phyloP scores from a whole-genome alignment of 2,113 vertebrate genomes.

The Alectura lathami region DNA sequence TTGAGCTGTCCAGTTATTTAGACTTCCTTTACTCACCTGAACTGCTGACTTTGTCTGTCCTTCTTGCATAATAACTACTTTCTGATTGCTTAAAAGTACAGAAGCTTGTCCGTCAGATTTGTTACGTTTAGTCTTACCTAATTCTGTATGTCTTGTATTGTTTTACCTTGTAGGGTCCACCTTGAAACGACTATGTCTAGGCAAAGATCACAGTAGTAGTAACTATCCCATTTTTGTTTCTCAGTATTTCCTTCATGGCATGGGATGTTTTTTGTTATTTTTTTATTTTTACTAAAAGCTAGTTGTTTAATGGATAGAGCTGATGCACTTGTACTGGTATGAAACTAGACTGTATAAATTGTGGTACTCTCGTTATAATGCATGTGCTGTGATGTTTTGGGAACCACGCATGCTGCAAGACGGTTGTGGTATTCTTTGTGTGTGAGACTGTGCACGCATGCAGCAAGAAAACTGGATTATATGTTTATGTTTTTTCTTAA shows the following conservation, averaged over 20 bases:
- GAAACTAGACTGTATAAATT: background rate
- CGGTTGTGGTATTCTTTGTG: slow-evolving; percentile 15
- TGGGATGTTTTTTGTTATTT: slow-evolving; percentile 71
- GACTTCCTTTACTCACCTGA: slow-evolving; percentile 69
- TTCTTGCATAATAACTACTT: slow-evolving; percentile 79
- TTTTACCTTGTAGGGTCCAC: slow-evolving; percentile 98
- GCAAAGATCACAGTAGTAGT: slow-evolving; percentile 99
- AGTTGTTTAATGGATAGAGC: slow-evolving; percentile 34
- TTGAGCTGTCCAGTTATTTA: slow-evolving; percentile 73
- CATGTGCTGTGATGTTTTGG: slow-evolving; percentile 53
- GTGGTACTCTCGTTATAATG: slow-evolving; percentile 26
- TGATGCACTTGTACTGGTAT: background rate
- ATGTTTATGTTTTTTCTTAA: slow-evolving; percentile 43
- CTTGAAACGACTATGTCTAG: slow-evolving; percentile 99
- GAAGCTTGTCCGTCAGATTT: slow-evolving; percentile 82
- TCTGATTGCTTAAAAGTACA: slow-evolving; percentile 84
- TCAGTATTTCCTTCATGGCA: slow-evolving; percentile 81
- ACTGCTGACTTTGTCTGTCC: slow-evolving; percentile 81
- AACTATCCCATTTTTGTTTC: slow-evolving; percentile 94
- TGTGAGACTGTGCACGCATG: slow-evolving; percentile 60
- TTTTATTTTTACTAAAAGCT: slow-evolving; percentile 62
- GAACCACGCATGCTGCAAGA: slow-evolving; percentile 62
- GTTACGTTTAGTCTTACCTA: slow-evolving; percentile 87
- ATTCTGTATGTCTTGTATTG: slow-evolving; percentile 95
- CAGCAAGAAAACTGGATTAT: background rate